A percentile compares a stretch with the other conserved stretches of the same genome.
These are phyloP conservation scores for Lophius americanus DNA, from an alignment of 2,797 vertebrate species.

Conservation along the genomic window DNA sequence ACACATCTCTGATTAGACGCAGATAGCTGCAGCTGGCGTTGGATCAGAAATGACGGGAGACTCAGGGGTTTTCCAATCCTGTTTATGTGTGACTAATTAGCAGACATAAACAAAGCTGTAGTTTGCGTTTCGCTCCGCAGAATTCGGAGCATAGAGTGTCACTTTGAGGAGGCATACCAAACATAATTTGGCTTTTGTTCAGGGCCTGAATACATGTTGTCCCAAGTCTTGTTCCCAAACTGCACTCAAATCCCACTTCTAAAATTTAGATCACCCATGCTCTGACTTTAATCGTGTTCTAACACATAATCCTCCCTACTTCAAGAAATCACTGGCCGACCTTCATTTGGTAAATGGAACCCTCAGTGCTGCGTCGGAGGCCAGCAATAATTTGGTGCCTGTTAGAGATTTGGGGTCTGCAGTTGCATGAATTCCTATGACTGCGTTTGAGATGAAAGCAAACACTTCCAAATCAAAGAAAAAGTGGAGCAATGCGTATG, in stretches of 20 bases:
- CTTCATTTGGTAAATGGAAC: not conserved
- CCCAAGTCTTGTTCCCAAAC: not conserved
- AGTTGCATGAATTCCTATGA: not conserved
- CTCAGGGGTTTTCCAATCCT: slow-evolving; percentile 35
- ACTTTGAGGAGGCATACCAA: slow-evolving; percentile 16
- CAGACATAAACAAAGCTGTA: slow-evolving; percentile 46
- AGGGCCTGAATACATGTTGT: not conserved
- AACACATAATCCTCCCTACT: not conserved
- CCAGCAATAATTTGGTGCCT: not conserved
- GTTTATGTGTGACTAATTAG: slow-evolving; percentile 46
- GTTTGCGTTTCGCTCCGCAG: slow-evolving; percentile 37
- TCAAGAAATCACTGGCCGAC: not conserved
- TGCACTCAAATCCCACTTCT: not conserved
- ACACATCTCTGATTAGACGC: slow-evolving; percentile 46
- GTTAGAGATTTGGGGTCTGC: not conserved
- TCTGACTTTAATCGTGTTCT: not conserved
- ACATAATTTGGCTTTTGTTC: not conserved
- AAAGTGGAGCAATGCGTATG: not conserved
- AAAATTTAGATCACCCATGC: not conserved
- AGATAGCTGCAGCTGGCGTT: slow-evolving; percentile 37
- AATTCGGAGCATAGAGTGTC: slow-evolving; percentile 39
- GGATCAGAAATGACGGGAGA: slow-evolving; percentile 41
- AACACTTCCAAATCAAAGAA: not conserved
- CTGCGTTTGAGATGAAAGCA: not conserved
- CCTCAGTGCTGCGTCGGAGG: not conserved